Base-by-base conservation (phyloP, 2,888 invertebrate species). In the Pterostichus niger region DNA sequence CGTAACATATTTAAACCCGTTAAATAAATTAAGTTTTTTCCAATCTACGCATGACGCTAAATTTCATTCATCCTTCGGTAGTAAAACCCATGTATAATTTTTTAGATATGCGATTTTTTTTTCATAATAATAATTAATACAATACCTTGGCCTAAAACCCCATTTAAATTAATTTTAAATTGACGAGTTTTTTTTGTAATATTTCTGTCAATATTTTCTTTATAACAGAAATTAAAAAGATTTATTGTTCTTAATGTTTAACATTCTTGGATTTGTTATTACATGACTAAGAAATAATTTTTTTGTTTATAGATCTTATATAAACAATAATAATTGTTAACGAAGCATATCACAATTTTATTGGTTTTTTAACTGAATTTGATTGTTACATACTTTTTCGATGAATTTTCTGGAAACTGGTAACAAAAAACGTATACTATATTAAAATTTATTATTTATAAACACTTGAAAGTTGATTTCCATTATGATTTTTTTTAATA, bases 1-100 rank as follows among this genome's bases (percentile, higher is more conserved):
- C 68, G 68, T 71, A 71, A 44, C 68, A 52, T 75, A 49, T 52
- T 75, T 49, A n/a, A 24, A 75, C 31, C 75, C 75, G 75, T 75
- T 75, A 75, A 54, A 52, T 52, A 75, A 54, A 52, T 52, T 75
- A 52, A 52, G 33, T 75, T 52, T 75, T 75, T 75, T 54, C 52
- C 52, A 24, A 46, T 46, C 17, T 46, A 46, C 46, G 44, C 73
- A 52, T 75, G 49, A 52, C 75, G 75, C 6, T 4, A 52, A 13
- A 31, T 7, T 75, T 75, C 75, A 52, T 75, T 75, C 75, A 75
- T 75, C 52, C 52, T 75, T 75, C 75, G 52, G 2, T 33, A 31
- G 35, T 24, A n/a, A 11, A 15, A 49, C 73, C 73, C 11, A 73
- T 46, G 73, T 44, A 73, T 73, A 17, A 73, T 73, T 52, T 64